Evolutionary conservation across 1,140 invertebrate species (phyloP).

Genomic region (Drosophila ironensis): DNA sequence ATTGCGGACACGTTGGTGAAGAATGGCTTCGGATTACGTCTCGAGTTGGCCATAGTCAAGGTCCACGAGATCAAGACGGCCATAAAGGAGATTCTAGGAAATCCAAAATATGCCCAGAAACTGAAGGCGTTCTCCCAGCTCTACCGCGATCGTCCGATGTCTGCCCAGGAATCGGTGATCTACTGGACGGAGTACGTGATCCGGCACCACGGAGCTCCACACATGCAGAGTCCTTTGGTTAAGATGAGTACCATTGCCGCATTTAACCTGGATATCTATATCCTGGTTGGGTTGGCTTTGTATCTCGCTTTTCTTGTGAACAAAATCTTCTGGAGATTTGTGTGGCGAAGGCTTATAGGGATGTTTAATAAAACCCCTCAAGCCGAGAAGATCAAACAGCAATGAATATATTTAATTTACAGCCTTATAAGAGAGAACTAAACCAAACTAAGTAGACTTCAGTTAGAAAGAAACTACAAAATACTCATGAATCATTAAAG

Average conservation of each 20-base stretch:
- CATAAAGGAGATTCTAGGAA: slow-evolving; percentile 57
- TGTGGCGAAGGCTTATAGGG: slow-evolving; percentile 38
- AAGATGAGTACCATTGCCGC: slow-evolving; percentile 57
- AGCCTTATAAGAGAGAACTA: too few species aligned
- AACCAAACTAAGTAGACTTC: too few species aligned
- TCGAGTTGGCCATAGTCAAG: slow-evolving; percentile 79
- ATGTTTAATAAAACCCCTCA: slow-evolving; percentile 43
- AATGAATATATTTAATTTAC: neutral
- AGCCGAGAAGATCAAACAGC: neutral
- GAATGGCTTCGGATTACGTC: slow-evolving; percentile 82
- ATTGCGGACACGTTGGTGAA: slow-evolving; percentile 83
- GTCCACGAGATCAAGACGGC: slow-evolving; percentile 58
- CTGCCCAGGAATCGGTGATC: slow-evolving; percentile 52
- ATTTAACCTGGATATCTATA: slow-evolving; percentile 57
- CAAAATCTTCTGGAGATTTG: slow-evolving; percentile 41
- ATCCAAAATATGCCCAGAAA: slow-evolving; percentile 56
- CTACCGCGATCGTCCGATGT: slow-evolving; percentile 72
- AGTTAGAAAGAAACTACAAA: too few species aligned
- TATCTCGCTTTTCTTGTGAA: slow-evolving; percentile 10
- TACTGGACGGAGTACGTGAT: slow-evolving; percentile 81
- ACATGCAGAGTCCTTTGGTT: slow-evolving; percentile 81
- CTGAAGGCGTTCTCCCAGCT: slow-evolving; percentile 59
- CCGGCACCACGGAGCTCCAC: slow-evolving; percentile 82
- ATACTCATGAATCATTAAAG: too few species aligned
- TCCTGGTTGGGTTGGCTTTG: neutral